Conservation (phyloP, 2,797 vertebrate genomes). For the Platyrinchus mystaceus region DNA sequence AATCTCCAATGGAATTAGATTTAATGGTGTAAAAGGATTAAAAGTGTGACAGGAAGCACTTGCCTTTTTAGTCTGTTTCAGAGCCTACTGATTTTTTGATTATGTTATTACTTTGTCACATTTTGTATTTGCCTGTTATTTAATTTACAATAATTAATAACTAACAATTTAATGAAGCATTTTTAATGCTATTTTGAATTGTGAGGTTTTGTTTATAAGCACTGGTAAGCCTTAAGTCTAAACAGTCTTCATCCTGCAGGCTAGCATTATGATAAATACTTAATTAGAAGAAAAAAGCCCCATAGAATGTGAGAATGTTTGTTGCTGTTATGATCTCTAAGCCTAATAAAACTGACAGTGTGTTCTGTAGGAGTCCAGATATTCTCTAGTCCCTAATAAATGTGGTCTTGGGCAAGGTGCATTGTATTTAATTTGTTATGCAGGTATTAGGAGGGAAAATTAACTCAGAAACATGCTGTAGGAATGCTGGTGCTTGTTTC, state of each 20-base stretch:
- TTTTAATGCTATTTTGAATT: neutral
- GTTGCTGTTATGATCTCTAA: neutral
- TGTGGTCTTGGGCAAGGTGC: neutral
- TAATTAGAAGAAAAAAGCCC: neutral
- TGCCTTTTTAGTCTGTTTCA: neutral
- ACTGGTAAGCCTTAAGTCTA: neutral
- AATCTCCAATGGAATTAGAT: neutral
- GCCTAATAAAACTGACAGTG: neutral
- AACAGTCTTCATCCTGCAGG: neutral
- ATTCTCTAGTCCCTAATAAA: neutral
- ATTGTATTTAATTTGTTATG: neutral
- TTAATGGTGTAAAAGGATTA: neutral
- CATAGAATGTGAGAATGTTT: neutral
- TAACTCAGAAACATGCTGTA: neutral
- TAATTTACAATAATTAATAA: neutral
- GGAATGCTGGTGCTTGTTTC: neutral
- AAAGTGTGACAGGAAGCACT: neutral
- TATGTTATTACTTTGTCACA: neutral
- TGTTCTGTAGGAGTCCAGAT: neutral
- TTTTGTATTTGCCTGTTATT: neutral
- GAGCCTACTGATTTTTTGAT: neutral
- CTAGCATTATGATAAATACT: neutral
- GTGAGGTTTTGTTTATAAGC: neutral
- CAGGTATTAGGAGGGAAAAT: neutral
- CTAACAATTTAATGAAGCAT: neutral